phyloP scores from a whole-genome alignment of 2,888 invertebrate species.

The Drosophila cognata region DNA sequence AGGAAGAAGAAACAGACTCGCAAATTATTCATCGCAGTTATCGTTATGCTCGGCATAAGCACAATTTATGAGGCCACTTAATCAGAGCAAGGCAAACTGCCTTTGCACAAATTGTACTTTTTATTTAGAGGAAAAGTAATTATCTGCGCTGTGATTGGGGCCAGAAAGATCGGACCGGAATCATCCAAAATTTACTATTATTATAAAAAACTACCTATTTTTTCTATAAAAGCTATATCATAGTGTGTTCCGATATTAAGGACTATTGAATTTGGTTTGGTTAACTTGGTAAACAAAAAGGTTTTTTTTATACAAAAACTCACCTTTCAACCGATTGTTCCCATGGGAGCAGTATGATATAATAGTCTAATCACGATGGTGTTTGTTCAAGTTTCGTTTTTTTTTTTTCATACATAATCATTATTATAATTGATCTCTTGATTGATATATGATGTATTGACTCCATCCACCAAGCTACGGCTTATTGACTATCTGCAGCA shows the following conservation, averaged over 20 bases:
- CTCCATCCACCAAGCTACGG: not conserved
- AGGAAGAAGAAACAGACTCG: constrained; percentile 5
- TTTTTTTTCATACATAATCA: not conserved
- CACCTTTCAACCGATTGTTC: not conserved
- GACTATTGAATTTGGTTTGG: not conserved
- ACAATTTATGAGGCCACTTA: constrained; percentile 24
- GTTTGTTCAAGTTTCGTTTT: not conserved
- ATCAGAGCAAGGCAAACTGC: constrained; percentile 2
- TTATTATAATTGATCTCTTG: not conserved
- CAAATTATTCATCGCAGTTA: constrained; percentile 41
- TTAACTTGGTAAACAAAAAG: not conserved
- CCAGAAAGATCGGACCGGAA: not conserved
- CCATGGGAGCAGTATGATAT: not conserved
- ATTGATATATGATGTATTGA: not conserved
- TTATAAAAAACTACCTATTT: not conserved
- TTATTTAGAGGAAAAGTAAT: not conserved
- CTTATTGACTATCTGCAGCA: not conserved
- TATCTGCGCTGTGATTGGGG: not conserved
- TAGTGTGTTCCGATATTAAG: not conserved
- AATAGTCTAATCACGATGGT: not conserved
- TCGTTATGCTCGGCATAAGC: constrained; percentile 7
- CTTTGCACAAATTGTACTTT: not conserved
- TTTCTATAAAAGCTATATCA: not conserved
- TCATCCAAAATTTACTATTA: not conserved
- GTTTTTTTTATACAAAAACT: not conserved